Percentiles rank a stretch among this genome's conserved stretches.
phyloP scores from a whole-genome alignment of 2,888 invertebrate genomes.

The Caenorhabditis parvicauda region DNA sequence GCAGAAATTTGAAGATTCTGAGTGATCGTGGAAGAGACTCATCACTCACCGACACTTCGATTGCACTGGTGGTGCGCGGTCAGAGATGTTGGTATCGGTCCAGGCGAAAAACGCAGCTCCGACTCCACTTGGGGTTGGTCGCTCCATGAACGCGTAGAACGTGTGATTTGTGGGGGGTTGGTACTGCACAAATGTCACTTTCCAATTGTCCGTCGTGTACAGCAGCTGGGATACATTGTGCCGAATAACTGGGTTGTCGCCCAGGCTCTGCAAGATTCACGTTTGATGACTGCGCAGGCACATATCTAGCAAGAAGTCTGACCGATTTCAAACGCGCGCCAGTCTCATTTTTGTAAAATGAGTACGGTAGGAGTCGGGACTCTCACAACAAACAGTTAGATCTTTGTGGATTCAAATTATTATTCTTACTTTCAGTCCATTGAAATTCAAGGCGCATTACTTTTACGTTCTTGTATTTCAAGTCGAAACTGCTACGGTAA shows the following conservation, averaged over 20 bases:
- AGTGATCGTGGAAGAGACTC: background rate
- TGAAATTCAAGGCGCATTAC: no score
- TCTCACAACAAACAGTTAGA: no score
- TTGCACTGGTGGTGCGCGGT: constrained; percentile 23
- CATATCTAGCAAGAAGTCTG: no score
- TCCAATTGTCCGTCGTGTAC: constrained; percentile 43
- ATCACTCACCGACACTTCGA: constrained; percentile 13
- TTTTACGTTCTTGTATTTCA: no score
- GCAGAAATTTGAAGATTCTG: no score
- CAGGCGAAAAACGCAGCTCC: constrained; percentile 38
- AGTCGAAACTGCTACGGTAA: no score
- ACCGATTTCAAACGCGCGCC: no score
- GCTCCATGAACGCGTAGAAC: constrained; percentile 38
- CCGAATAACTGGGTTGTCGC: constrained; percentile 19
- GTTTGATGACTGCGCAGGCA: no score
- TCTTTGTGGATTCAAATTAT: no score
- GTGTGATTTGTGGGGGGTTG: constrained; percentile 5
- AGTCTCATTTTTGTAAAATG: no score
- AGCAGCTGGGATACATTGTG: constrained; percentile 27
- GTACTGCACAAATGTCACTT: constrained; percentile 2
- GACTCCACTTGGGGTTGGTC: constrained; percentile 19
- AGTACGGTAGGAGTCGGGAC: no score
- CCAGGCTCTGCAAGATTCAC: constrained; percentile 13
- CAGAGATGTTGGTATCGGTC: constrained; percentile 37
- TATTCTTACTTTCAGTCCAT: no score